Percentiles rank a stretch among this genome's conserved stretches.
Conservation (phyloP, 92 coral and sea anemone species). For the Palythoa heliodiscus region DNA sequence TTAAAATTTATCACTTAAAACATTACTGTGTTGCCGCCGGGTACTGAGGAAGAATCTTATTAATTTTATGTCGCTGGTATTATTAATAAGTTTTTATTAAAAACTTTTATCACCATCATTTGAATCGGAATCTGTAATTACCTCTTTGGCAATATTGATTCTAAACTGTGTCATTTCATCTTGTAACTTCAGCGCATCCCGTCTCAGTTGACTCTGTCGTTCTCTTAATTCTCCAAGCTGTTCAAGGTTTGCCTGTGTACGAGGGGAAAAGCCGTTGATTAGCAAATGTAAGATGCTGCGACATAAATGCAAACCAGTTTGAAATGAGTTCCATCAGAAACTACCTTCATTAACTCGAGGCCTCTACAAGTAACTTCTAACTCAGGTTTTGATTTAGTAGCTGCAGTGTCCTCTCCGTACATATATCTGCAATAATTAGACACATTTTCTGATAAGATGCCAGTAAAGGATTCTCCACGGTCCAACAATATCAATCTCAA, state of each 20-base stretch:
- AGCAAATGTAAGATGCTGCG: too few relatives aligned
- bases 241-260: slow-evolving; percentile 68
- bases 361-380: slow-evolving; percentile 87
- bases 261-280: not conserved
- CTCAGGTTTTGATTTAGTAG: slow-evolving; percentile 63
- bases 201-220: slow-evolving; percentile 77
- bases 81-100: too few relatives aligned
- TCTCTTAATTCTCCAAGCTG: slow-evolving; percentile 80
- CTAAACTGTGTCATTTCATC: slow-evolving; percentile 88
- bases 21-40: too few relatives aligned
- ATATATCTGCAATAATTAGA: slow-evolving; percentile 63
- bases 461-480: not conserved
- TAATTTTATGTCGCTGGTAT: too few relatives aligned
- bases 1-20: too few relatives aligned
- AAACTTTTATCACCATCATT: too few relatives aligned
- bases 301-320: not conserved
- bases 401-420: slow-evolving; percentile 83
- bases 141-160: slow-evolving; percentile 92
- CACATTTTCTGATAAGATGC: not conserved
- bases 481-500: too few relatives aligned
- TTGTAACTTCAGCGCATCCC: slow-evolving; percentile 82
- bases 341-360: slow-evolving; percentile 92
- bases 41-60: too few relatives aligned
- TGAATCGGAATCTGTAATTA: slow-evolving; percentile 16
- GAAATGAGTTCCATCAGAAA: not conserved